Evolutionary conservation across 2,113 vertebrate species (phyloP), one percentile per base, ranked within the genome.

Genomic region (Dicerorhinus sumatrensis): DNA sequence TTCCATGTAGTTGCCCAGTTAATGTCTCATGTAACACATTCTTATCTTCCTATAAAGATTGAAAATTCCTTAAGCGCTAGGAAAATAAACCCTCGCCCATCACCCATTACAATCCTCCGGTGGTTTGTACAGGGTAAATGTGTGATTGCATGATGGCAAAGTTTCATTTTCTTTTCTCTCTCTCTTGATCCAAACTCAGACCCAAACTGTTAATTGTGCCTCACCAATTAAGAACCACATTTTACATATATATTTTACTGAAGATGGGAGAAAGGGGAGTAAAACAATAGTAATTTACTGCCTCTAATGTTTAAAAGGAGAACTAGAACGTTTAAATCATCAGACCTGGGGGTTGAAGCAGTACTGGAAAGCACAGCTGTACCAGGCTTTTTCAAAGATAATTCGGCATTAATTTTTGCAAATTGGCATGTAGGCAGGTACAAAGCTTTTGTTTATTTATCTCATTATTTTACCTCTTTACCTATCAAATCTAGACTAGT

Each of bases 381-480:
- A 46, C 56, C 60, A 96, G 88, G 56, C 81, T 46, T 96, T 96
- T 96, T 72, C 97, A 90, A 51, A 63, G 91, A 75, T 65, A 62
- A 93, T 23, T 17, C 60, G 85, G 91, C 67, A 91, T 91, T 31
- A 33, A 94, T 96, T 97, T 98, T 94, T 85, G 67, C 93, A 77
- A 91, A 18, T 0, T 83, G 80, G 89, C 85, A 48, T 8, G 8
- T 39, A 88, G 92, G 54, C 67, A 72, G 36, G 80, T 89, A 65
- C 29, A 12, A 3, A 42, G 46, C 69, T 69, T 75, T n/a, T 70
- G 12, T 77, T 89, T 8, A 69, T 54, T 54, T 16, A 13, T 81
- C 51, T 80, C 36, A 10, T 67, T 79, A 54, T 33, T 82, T 63
- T 29, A n/a, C 62, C 14, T 83, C 51, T 84, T 91, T 80, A 65